Evolutionary conservation across 2,888 invertebrate species (phyloP), one percentile per base, ranked within the genome.

Genomic region (Chalcis sispes): DNA sequence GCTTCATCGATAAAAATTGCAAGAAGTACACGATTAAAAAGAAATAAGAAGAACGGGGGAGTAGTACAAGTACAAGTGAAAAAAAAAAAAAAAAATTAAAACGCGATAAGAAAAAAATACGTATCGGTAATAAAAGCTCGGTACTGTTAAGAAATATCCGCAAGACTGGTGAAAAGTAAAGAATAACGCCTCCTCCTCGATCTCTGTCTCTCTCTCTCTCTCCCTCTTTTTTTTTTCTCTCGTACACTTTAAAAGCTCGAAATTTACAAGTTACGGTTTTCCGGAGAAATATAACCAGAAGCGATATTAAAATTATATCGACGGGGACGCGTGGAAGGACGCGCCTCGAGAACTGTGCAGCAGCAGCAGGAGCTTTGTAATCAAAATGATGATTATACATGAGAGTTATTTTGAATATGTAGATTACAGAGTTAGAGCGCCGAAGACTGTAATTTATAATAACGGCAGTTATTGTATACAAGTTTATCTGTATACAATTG

Each of bases 331-430:
- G n/a, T n/a, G n/a, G n/a, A n/a, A n/a, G n/a, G n/a, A n/a, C n/a
- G n/a, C n/a, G n/a, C n/a, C n/a, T 13, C 20, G 50, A 13, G 4
- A 25, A 15, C 5, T 52, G 27, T 18, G 18, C 46, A 13, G 27
- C 18, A 18, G 15, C 56, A n/a, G 23, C 25, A 18, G 20, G 29
- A 59, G 62, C 32, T 56, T 48, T 18, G 27, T 48, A 58, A 72
- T 65, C 58, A 58, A 56, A 72, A 65, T 58, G 46, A 72, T 72
- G 64, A 72, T 72, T 64, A 72, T 65, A 64, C 64, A 42, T 23
- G 64, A 58, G 65, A 72, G 46, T 54, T 59, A 40, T 48, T 72
- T 52, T 66, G 56, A 72, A 75, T 64, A 75, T 70, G 64, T 25
- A 65, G 64, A 75, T 75, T 66, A 59, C 54, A 61, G 71, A 70